phyloP scores from a whole-genome alignment of 1,140 invertebrate genomes.

The Pseudomyrmex concolor region DNA sequence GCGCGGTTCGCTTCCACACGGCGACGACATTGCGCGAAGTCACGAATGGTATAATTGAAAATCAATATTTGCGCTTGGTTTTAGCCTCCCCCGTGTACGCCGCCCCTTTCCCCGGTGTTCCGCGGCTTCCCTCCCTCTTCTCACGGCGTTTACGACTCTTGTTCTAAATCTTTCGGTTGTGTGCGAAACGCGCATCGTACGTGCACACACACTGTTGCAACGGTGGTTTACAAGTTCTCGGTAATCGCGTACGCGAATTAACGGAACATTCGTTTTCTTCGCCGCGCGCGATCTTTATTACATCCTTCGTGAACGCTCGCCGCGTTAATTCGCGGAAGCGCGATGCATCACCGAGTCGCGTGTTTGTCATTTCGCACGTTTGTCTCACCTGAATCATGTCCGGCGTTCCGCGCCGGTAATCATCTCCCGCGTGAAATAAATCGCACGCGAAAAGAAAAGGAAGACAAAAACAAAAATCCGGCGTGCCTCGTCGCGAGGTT shows the following conservation, averaged over 20 bases:
- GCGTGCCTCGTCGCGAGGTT: no score
- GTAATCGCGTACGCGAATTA: constrained; percentile 37
- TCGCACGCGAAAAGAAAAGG: no score
- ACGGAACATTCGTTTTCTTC: neutral
- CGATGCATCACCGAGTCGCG: neutral
- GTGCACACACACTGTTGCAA: neutral
- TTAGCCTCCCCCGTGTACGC: constrained; percentile 62
- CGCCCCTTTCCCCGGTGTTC: constrained; percentile 29
- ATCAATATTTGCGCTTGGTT: constrained; percentile 82
- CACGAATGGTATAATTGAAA: constrained; percentile 82
- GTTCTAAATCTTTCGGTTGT: constrained; percentile 64
- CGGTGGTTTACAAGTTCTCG: constrained; percentile 4
- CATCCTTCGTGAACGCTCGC: constrained; percentile 11
- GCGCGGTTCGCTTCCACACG: constrained; percentile 11
- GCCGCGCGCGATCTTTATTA: neutral
- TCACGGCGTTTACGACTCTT: constrained; percentile 3
- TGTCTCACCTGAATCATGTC: neutral
- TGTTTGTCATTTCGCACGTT: neutral
- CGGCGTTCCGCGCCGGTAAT: no score
- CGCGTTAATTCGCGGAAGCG: neutral
- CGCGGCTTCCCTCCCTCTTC: neutral
- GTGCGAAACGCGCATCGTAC: neutral
- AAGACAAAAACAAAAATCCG: no score
- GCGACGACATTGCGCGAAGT: constrained; percentile 80
- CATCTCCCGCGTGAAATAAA: no score